These are phyloP conservation scores for Horisme vitalbata DNA, from an alignment of 2,888 invertebrate genomes.

Conservation along the genomic window DNA sequence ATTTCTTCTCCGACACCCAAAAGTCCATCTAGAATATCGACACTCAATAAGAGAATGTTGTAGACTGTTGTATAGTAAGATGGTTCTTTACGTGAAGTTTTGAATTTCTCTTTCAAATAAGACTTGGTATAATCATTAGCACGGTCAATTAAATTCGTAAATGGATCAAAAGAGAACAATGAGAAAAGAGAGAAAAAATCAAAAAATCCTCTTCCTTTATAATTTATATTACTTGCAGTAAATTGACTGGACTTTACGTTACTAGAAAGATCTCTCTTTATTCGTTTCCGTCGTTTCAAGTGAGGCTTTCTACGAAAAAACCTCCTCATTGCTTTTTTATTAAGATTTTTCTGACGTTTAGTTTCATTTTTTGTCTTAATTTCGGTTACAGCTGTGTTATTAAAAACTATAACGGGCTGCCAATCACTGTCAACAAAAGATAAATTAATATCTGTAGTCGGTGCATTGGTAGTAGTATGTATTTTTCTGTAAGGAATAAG, in stretches of 20 bases:
- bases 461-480: conserved; percentile 36
- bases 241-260: background rate
- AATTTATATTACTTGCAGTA: background rate
- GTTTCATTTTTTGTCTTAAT: conserved; percentile 33
- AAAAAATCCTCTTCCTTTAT: conserved; percentile 41
- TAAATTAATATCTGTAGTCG: conserved; percentile 34
- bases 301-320: conserved; percentile 42
- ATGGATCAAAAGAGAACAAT: conserved; percentile 48
- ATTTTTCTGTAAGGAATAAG: conserved; percentile 53
- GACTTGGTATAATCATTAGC: conserved; percentile 52
- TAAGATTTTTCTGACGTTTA: conserved; percentile 1
- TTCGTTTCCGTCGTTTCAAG: conserved; percentile 46
- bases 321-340: conserved; percentile 24
- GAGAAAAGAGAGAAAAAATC: conserved; percentile 41
- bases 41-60: conserved; percentile 54
- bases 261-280: conserved; percentile 29
- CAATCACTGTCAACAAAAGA: conserved; percentile 53
- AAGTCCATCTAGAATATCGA: conserved; percentile 64
- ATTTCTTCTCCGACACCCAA: conserved; percentile 54
- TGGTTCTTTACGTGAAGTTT: conserved; percentile 48
- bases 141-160: conserved; percentile 41
- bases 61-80: conserved; percentile 60
- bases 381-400: conserved; percentile 38
- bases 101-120: conserved; percentile 46
- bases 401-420: conserved; percentile 62